Percentiles rank a stretch among this genome's conserved stretches.
These are phyloP conservation scores for Crotalus helleri DNA, from an alignment of 2,113 vertebrate species.

Conservation along the genomic window DNA sequence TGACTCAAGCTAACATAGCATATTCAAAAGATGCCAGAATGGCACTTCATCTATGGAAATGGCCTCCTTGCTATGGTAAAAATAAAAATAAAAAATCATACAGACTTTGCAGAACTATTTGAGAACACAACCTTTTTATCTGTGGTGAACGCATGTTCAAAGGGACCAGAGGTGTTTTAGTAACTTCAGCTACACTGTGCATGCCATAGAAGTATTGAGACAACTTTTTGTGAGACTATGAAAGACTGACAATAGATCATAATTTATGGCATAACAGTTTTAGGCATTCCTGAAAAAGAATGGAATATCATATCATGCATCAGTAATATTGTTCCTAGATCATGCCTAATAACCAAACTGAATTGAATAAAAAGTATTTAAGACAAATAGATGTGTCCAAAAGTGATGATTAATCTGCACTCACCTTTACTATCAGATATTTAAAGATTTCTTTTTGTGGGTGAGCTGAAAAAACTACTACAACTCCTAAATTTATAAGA, in stretches of 20 bases:
- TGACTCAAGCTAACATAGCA: neutral
- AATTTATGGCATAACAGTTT: neutral
- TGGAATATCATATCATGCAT: neutral
- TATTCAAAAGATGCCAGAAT: neutral
- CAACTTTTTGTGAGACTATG: neutral
- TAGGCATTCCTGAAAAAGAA: neutral
- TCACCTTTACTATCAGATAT: neutral
- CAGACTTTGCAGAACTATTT: neutral
- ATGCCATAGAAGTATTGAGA: neutral
- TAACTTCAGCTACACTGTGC: neutral
- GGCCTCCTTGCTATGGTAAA: neutral
- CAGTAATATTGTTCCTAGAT: neutral
- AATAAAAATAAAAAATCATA: neutral
- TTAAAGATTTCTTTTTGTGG: neutral
- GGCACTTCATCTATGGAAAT: neutral
- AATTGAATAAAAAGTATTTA: neutral
- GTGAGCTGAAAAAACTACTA: neutral
- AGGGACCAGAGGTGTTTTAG: neutral
- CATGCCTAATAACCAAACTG: neutral
- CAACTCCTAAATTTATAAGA: neutral
- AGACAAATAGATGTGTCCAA: neutral
- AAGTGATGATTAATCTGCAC: neutral
- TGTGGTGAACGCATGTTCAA: neutral
- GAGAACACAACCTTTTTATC: neutral
- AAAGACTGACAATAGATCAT: neutral